These are phyloP conservation scores for Anneissia japonica DNA, from an alignment of 35 echinoderm and acorn worm genomes.

Conservation along the genomic window DNA sequence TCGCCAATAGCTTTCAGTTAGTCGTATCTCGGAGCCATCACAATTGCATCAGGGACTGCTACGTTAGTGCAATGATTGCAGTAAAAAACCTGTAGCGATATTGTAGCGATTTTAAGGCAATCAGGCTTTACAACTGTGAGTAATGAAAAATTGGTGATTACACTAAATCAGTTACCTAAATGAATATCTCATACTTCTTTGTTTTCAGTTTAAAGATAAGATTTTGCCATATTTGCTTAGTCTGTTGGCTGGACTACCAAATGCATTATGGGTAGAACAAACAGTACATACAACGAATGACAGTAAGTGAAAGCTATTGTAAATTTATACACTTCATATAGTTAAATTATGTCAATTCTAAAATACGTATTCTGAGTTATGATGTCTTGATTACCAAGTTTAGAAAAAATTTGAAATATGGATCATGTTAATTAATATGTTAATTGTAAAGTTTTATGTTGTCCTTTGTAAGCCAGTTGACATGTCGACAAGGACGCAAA, in stretches of 20 bases:
- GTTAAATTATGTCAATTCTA: too few relatives aligned
- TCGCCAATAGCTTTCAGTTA: too few relatives aligned
- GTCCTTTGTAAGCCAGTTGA: too few relatives aligned
- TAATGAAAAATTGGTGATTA: background rate
- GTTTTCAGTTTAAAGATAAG: conserved; percentile 70
- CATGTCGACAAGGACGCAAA: too few relatives aligned
- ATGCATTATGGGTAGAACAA: conserved; percentile 78
- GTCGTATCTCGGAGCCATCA: background rate
- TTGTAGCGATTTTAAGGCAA: too few relatives aligned
- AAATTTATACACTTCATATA: too few relatives aligned
- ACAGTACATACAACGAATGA: conserved; percentile 46
- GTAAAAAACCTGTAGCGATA: background rate
- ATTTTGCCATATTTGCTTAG: conserved; percentile 70
- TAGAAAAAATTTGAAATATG: background rate
- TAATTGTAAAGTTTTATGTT: background rate
- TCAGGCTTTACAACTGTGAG: too few relatives aligned
- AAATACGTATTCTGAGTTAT: too few relatives aligned
- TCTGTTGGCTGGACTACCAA: conserved; percentile 66
- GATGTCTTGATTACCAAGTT: too few relatives aligned
- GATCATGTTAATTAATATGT: background rate
- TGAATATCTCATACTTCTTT: background rate
- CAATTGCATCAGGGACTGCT: background rate
- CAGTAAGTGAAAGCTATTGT: too few relatives aligned
- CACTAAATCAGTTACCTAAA: background rate
- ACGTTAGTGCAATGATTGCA: background rate